Evolutionary conservation across 2,888 invertebrate species (phyloP).

Genomic region (Phyllotreta cruciferae): DNA sequence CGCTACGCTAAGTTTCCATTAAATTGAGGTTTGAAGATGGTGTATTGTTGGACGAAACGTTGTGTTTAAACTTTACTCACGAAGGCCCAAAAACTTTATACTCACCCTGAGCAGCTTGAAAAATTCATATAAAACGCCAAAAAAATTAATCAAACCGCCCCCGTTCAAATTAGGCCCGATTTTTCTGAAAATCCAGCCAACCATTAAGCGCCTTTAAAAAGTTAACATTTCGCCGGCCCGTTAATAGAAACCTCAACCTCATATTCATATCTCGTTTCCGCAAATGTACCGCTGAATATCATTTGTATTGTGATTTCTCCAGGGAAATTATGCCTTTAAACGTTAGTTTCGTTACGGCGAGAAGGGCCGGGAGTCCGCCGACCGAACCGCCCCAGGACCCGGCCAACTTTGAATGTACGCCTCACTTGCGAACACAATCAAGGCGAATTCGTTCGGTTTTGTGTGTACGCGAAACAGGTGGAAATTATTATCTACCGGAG

Average conservation of each 20-base stretch:
- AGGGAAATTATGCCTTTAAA: conserved; percentile 58
- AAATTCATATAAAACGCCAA: too few species aligned
- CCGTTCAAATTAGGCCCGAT: too few species aligned
- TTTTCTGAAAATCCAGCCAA: not conserved
- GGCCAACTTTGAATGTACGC: not conserved
- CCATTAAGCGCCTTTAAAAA: conserved; percentile 13
- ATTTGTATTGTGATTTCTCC: conserved; percentile 58
- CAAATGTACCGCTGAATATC: conserved; percentile 58
- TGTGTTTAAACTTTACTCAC: too few species aligned
- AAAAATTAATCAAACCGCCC: too few species aligned
- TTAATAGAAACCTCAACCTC: conserved; percentile 39
- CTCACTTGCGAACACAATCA: conserved; percentile 7
- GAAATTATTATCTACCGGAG: too few species aligned
- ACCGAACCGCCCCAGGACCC: not conserved
- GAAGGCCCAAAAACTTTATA: too few species aligned
- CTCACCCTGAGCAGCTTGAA: too few species aligned
- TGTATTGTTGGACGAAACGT: too few species aligned
- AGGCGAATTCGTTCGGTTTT: too few species aligned
- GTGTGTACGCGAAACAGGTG: too few species aligned
- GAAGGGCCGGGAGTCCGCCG: not conserved
- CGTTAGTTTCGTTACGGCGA: conserved; percentile 37
- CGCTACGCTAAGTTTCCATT: too few species aligned
- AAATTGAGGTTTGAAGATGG: too few species aligned
- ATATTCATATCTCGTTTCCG: conserved; percentile 52
- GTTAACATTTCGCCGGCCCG: conserved; percentile 3